phyloP scores from a whole-genome alignment of 2,888 invertebrate species.

The Eupithecia centaureata region DNA sequence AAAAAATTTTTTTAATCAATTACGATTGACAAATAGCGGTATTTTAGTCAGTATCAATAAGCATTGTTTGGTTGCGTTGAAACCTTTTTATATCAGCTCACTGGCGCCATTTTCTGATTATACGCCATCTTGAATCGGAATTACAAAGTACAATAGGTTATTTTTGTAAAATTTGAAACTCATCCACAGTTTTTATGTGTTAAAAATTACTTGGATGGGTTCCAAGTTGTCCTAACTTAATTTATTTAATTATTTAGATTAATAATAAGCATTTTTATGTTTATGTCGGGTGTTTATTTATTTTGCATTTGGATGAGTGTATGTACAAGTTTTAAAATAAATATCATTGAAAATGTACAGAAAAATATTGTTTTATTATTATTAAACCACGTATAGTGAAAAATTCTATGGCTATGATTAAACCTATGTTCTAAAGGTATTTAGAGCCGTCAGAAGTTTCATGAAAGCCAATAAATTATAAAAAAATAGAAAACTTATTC shows the following conservation, averaged over 20 bases:
- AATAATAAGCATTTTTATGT: conserved; percentile 4
- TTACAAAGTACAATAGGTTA: conserved; percentile 9
- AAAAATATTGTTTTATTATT: conserved; percentile 3
- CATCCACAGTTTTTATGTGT: conserved; percentile 36
- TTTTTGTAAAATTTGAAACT: conserved; percentile 33
- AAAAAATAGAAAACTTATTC: too few relatives aligned
- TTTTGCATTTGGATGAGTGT: conserved; percentile 25
- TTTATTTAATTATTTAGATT: conserved; percentile 24
- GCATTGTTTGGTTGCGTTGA: background rate
- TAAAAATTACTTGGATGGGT: conserved; percentile 36
- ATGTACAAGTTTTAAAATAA: conserved; percentile 13
- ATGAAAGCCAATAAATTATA: too few relatives aligned
- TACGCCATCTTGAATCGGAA: conserved; percentile 48
- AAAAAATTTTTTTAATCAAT: too few relatives aligned
- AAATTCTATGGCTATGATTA: too few relatives aligned
- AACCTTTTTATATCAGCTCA: conserved; percentile 41
- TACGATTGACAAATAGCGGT: conserved; percentile 4
- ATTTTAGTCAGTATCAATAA: background rate
- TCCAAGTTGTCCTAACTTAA: conserved; percentile 31
- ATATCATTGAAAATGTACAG: conserved; percentile 8
- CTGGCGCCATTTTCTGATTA: conserved; percentile 57
- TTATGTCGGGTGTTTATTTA: conserved; percentile 29
- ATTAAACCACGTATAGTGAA: too few relatives aligned
- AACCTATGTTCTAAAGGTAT: too few relatives aligned
- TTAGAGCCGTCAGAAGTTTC: background rate